Conservation (phyloP, 2,888 invertebrate genomes). For the Heliconius hortense region DNA sequence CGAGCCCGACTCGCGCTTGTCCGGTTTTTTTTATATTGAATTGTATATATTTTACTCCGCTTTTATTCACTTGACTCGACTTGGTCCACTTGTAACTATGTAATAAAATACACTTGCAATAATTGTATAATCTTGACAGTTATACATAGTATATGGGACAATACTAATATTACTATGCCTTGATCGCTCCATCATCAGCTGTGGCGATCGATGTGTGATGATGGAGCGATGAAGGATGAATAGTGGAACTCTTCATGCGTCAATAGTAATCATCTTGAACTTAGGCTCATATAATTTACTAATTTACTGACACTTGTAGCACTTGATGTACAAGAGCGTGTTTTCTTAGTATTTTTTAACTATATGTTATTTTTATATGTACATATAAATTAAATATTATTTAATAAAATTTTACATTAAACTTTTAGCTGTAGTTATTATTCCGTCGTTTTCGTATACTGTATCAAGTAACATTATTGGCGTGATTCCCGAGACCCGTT, state of each 20-base stretch:
- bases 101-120: not conserved
- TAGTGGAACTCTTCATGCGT: not conserved
- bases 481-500: constrained; percentile 33
- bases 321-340: not conserved
- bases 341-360: not conserved
- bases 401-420: too few species aligned
- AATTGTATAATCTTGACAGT: not conserved
- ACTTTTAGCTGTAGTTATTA: not conserved
- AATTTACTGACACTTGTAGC: not conserved
- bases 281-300: not conserved
- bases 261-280: too few species aligned
- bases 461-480: constrained; percentile 18
- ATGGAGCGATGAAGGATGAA: not conserved
- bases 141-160: not conserved
- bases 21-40: too few species aligned
- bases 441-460: not conserved
- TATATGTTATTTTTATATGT: too few species aligned
- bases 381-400: too few species aligned
- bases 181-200: too few species aligned
- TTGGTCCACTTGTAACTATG: not conserved
- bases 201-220: too few species aligned
- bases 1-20: too few species aligned
- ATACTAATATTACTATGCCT: too few species aligned
- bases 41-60: not conserved
- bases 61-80: not conserved